A percentile compares a stretch with the other conserved stretches of the same genome.
Conservation (phyloP, 2,113 vertebrate species). For the Paracanthobrama guichenoti region DNA sequence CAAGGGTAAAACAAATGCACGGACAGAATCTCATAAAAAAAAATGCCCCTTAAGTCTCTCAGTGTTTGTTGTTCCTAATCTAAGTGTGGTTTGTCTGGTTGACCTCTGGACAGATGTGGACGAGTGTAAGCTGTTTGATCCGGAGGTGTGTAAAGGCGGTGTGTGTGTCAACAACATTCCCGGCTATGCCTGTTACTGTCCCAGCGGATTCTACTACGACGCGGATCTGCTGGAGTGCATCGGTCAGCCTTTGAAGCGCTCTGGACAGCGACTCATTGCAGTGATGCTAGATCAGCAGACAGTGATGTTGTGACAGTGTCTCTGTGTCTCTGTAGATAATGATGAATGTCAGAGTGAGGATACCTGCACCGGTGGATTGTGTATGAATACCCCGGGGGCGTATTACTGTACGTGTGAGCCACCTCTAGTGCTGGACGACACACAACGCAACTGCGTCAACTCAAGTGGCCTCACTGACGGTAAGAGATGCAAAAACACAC, state of each 20-base stretch:
- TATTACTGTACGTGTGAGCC: constrained; percentile 89
- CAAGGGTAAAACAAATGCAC: constrained; percentile 66
- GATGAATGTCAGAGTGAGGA: constrained; percentile 87
- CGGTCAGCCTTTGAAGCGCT: constrained; percentile 68
- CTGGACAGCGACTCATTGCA: background rate
- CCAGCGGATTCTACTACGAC: constrained; percentile 85
- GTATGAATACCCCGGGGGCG: constrained; percentile 89
- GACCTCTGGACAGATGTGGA: constrained; percentile 82
- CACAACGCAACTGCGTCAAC: constrained; percentile 80
- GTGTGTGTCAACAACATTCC: constrained; percentile 92
- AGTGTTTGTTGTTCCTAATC: constrained; percentile 38
- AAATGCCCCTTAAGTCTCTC: background rate
- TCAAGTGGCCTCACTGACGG: constrained; percentile 76
- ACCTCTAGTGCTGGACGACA: constrained; percentile 86
- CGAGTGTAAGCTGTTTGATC: constrained; percentile 87
- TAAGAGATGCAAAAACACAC: constrained; percentile 59
- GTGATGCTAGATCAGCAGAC: background rate
- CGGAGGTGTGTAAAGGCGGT: constrained; percentile 86
- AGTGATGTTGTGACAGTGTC: background rate
- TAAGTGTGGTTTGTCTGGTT: constrained; percentile 19
- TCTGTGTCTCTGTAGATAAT: constrained; percentile 76
- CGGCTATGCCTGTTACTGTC: constrained; percentile 90
- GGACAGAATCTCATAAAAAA: constrained; percentile 21
- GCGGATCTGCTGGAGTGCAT: constrained; percentile 81
- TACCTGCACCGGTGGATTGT: constrained; percentile 81